A percentile compares a stretch with the other conserved stretches of the same genome.
Evolutionary conservation across 2,113 vertebrate species (phyloP).

Genomic region (Oxyruncus cristatus): DNA sequence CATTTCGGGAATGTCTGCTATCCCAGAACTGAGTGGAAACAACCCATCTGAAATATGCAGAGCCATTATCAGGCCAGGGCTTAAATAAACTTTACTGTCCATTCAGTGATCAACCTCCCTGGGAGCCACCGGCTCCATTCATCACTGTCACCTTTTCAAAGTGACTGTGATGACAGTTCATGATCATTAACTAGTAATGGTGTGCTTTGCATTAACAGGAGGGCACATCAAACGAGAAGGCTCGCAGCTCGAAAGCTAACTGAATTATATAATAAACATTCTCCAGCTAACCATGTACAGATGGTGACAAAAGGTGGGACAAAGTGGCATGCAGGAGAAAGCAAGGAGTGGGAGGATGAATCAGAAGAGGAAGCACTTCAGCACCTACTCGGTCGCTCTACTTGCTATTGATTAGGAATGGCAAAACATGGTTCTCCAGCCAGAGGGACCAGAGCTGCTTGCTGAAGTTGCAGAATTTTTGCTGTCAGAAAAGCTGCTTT

Average conservation of each 20-base stretch:
- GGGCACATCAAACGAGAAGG: slow-evolving; percentile 74
- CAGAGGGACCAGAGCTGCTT: accelerated
- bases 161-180: slow-evolving; percentile 80
- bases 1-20: slow-evolving; percentile 61
- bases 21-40: slow-evolving; percentile 64
- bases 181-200: slow-evolving; percentile 83
- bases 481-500: background rate
- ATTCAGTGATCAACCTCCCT: slow-evolving; percentile 75
- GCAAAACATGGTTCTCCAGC: accelerated
- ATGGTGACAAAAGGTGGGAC: slow-evolving; percentile 60
- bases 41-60: slow-evolving; percentile 69
- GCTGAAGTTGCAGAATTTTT: background rate
- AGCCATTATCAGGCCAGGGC: slow-evolving; percentile 77
- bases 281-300: slow-evolving; percentile 61
- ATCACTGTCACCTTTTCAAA: slow-evolving; percentile 82
- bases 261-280: slow-evolving; percentile 62
- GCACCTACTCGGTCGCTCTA: background rate
- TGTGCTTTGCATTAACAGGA: slow-evolving; percentile 80
- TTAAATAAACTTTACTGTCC: slow-evolving; percentile 85
- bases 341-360: accelerated
- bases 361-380: accelerated
- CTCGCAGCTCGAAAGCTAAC: slow-evolving; percentile 43
- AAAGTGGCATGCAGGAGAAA: slow-evolving; percentile 17
- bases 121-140: slow-evolving; percentile 72
- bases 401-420: background rate